Evolutionary conservation across 2,888 invertebrate genomes (phyloP).

Genomic region (Tyria jacobaeae): DNA sequence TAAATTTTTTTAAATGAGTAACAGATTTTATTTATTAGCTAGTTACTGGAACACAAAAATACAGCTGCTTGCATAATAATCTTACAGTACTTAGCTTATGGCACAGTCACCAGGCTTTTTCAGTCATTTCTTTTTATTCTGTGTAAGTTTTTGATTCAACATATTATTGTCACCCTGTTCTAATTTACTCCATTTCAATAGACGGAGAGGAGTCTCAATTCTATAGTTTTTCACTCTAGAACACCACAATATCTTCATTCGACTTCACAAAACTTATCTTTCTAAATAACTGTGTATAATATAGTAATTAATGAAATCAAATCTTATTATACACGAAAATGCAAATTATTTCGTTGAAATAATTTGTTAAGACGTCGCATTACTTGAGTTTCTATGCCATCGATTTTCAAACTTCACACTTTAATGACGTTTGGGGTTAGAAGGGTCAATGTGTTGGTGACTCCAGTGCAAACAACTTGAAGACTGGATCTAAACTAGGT

Average conservation of each 20-base stretch:
- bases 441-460: background rate
- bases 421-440: background rate
- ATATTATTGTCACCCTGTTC: too few relatives aligned
- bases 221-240: background rate
- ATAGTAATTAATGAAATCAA: slow-evolving; percentile 11
- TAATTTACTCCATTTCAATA: too few relatives aligned
- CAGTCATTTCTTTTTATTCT: too few relatives aligned
- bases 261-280: background rate
- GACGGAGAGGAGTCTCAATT: too few relatives aligned
- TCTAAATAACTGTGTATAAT: slow-evolving; percentile 1
- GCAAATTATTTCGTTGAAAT: slow-evolving; percentile 11
- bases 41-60: too few relatives aligned
- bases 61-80: too few relatives aligned
- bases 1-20: too few relatives aligned
- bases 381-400: background rate
- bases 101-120: too few relatives aligned
- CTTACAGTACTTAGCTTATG: too few relatives aligned
- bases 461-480: background rate
- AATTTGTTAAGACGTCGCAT: slow-evolving; percentile 9
- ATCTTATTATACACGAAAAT: slow-evolving; percentile 6
- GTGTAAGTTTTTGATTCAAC: too few relatives aligned
- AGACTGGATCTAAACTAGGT: background rate
- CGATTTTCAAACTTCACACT: background rate
- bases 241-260: background rate
- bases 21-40: too few relatives aligned